Base-by-base conservation (phyloP, 2,797 vertebrate genomes). In the Urophycis tenuis region DNA sequence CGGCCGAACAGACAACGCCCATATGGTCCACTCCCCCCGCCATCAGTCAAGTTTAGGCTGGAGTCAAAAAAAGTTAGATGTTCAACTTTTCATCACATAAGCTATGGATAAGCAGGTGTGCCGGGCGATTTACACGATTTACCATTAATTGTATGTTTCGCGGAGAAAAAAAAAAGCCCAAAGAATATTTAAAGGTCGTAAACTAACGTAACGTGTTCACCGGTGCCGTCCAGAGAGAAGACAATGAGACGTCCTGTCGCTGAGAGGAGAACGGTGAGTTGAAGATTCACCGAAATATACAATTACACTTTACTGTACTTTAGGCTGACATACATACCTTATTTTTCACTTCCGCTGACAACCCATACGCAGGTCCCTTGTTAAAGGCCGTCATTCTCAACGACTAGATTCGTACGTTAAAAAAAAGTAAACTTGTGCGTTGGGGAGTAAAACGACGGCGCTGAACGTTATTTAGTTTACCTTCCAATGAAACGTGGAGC, bases 331-430 rank as follows among this genome's bases (percentile, higher is more conserved):
- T 17, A 80, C 91, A 2, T 84, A 94, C 93, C 90, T 92, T 93
- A 84, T 88, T 93, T 81, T 90, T 93, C 3, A 94, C 92, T 81
- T 94, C 93, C 12, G 93, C 93, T 15, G 92, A 90, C 77, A 93
- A 85, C 17, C 93, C 93, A 71, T 92, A 94, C 34, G 88, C 75
- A 35, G 92, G 92, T 76, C 92, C 93, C 84, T 49, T 92, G 87
- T 89, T 92, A 67, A 94, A 94, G 67, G 79, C 53, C 49, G 91
- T 32, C 93, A 94, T 94, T 49, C 81, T 87, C 49, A 72, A n/a
- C 71, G 22, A 49, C 25, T 49, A 36, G 2, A 35, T 60, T 72
- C 19, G 5, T n/a, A 25, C 6, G 3, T n/a, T n/a, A n/a, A n/a
- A n/a, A n/a, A n/a, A n/a, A n/a, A n/a, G n/a, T n/a, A 15, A 3